Base-by-base conservation (phyloP, 2,113 vertebrate genomes). In the Mesocricetus auratus region DNA sequence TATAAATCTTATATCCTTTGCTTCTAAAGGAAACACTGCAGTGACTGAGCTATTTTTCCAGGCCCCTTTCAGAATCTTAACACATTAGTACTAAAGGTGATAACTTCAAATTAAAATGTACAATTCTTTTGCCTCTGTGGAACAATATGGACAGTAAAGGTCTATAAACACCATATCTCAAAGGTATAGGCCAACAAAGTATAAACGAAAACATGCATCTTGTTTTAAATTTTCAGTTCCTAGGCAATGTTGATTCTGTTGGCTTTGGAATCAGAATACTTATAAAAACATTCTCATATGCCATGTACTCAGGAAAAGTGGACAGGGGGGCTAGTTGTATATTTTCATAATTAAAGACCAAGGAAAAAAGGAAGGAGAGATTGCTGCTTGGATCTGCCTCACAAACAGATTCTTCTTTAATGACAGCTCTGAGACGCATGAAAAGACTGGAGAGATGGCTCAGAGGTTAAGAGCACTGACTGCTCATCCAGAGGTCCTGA, bases 171-270 rank as follows among this genome's bases (percentile, higher is more conserved):
- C 12, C 60, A 50, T 82, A 75, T 82, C 60, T 95, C 86, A 77
- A 39, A 87, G 24, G 12, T 73, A 87, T 2, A 90, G 45, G 56
- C 1, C 39, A 94, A 83, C 56, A 93, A 78, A 75, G 31, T 77
- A 47, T 29, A 89, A 89, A 89, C 4, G 33, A 24, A 12, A 69
- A 13, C 5, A 7, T 11, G 19, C 2, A 74, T 78, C 42, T 24
- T 21, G 79, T 66, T 86, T 87, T 21, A 26, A 93, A 22, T 96
- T 95, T 29, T 94, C 92, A 90, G 42, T 92, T 60, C 60, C 68
- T 47, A 94, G 31, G 68, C 89, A 71, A 88, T 93, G 33, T 45
- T 95, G 58, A 69, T 71, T 36, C n/a, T 96, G 62, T 69, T 81
- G 50, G 87, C 85, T 60, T 39, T 26, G 33, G 31, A 64, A 91